Percentiles rank a stretch among this genome's conserved stretches.
Conservation (phyloP, 1,140 invertebrate species). For the Heliconius hewitsoni region DNA sequence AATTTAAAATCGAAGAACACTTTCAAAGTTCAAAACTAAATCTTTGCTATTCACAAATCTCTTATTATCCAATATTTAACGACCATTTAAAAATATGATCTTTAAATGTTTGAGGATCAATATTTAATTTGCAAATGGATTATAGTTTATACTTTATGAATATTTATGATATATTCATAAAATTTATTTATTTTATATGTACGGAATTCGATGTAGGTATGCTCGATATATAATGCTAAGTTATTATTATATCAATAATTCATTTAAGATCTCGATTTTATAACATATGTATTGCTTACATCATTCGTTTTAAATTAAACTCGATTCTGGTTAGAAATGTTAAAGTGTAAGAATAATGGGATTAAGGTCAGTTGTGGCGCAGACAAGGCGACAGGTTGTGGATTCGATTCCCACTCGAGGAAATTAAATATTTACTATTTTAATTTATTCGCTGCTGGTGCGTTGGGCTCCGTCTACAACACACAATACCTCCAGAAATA, state of each 20-base stretch:
- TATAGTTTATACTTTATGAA: neutral
- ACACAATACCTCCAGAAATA: too few species aligned
- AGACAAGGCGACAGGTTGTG: too few species aligned
- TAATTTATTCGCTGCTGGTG: too few species aligned
- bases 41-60: neutral
- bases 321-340: neutral
- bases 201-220: neutral
- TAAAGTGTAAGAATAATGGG: neutral
- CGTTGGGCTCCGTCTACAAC: too few species aligned
- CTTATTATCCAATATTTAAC: neutral
- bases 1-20: neutral
- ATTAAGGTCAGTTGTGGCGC: too few species aligned
- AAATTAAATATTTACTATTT: too few species aligned
- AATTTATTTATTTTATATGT: slow-evolving; percentile 6
- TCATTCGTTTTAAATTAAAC: neutral
- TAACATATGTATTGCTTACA: neutral
- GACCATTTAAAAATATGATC: neutral
- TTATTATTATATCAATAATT: neutral
- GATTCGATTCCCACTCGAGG: too few species aligned
- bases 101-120: slow-evolving; percentile 4
- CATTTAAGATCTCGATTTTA: neutral
- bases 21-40: neutral
- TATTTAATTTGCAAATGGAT: slow-evolving; percentile 6
- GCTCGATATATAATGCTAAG: neutral
- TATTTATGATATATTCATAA: neutral